phyloP scores from a whole-genome alignment of 2,113 vertebrate genomes.

The Oryzias javanicus region DNA sequence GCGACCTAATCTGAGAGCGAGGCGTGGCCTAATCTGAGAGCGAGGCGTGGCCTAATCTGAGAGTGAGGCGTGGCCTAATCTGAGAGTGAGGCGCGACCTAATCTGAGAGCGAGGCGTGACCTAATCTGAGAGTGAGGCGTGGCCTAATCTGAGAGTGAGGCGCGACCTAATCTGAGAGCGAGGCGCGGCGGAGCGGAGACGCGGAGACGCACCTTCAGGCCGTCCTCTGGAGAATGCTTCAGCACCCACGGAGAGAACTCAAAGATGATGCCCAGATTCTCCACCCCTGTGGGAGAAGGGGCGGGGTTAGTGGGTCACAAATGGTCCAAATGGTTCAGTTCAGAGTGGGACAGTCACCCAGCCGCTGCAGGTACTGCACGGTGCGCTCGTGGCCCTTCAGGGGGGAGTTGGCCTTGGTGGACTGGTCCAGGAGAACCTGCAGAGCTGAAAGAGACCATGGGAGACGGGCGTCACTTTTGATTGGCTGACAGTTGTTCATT shows the following conservation, averaged over 20 bases:
- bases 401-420: conserved; percentile 97
- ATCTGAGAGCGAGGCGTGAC: neutral
- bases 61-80: neutral
- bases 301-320: too few species aligned
- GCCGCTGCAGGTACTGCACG: conserved; percentile 94
- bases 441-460: conserved; percentile 77
- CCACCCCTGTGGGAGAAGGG: conserved; percentile 76
- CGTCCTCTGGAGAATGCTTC: conserved; percentile 92
- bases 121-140: neutral
- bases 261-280: conserved; percentile 93
- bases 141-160: neutral
- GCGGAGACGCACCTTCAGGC: conserved; percentile 82
- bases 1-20: neutral
- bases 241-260: conserved; percentile 96
- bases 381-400: conserved; percentile 97
- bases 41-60: neutral
- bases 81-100: neutral
- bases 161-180: neutral
- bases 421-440: conserved; percentile 95
- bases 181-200: too few species aligned
- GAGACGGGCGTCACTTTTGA: neutral
- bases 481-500: too few species aligned
- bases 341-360: conserved; percentile 75
- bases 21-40: neutral
- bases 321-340: too few species aligned